phyloP scores from a whole-genome alignment of 2,888 invertebrate species.

The Scaptomyza polygonia region DNA sequence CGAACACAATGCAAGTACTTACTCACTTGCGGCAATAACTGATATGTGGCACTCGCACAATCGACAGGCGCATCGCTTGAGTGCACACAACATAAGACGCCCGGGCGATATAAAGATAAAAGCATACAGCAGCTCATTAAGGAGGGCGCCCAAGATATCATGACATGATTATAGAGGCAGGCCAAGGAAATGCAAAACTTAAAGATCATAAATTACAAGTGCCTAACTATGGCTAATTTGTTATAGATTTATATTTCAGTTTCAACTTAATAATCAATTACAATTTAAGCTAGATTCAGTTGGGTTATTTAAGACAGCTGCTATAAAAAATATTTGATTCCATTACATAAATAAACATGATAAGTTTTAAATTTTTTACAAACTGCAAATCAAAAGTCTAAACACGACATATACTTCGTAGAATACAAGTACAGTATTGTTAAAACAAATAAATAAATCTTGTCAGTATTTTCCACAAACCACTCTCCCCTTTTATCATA shows the following conservation, averaged over 20 bases:
- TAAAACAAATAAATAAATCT: background rate
- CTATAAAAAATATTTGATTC: no score
- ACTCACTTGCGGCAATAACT: constrained; percentile 36
- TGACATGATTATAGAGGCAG: constrained; percentile 7
- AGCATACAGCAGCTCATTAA: constrained; percentile 42
- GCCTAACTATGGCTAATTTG: no score
- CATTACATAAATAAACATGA: no score
- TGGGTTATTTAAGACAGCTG: no score
- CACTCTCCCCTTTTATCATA: background rate
- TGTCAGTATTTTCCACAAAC: background rate
- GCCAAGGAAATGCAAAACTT: constrained; percentile 33
- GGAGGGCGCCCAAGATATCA: constrained; percentile 8
- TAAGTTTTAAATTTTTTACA: no score
- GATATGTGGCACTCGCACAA: constrained; percentile 49
- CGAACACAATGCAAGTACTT: constrained; percentile 41
- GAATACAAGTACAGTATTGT: background rate
- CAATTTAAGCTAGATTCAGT: no score
- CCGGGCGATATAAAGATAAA: constrained; percentile 53
- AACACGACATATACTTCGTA: no score
- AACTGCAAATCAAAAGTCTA: no score
- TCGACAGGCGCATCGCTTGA: constrained; percentile 65
- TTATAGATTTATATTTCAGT: no score
- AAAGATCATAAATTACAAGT: constrained; percentile 23
- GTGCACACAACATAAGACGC: constrained; percentile 47
- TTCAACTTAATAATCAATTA: no score